Base-by-base conservation (phyloP, 2,797 vertebrate species). In the Crocidura indochinensis region DNA sequence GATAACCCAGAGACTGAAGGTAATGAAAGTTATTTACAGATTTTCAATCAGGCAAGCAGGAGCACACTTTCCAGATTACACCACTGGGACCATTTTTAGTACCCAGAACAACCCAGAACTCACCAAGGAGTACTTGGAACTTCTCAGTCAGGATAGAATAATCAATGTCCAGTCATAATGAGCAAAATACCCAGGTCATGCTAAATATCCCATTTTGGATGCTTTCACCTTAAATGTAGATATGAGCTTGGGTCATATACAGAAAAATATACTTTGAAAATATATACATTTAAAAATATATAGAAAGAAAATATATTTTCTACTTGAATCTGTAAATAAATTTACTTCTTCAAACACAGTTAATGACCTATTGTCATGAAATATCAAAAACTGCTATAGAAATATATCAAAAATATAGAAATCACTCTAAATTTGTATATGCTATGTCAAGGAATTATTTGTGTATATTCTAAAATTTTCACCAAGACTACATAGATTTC, bases 121-220 rank as follows among this genome's bases (percentile, higher is more conserved):
- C 4, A 24, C 1, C 10, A 11, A 27, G n/a, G 10, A 11, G 0
- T 0, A 12, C 17, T 8, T 22, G 15, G 11, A 2, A 51, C 49
- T 17, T 17, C 51, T 53, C 72, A 62, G 49, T 3, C 24, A 0
- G 5, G n/a, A 10, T 27, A 75, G 49, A 20, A 27, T 0, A 6
- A 38, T 17, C 0, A 6, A 38, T 17, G 6, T 44, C 68, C 12
- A n/a, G 24, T 6, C 1, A 4, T 11, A 10, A 6, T 44, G 73
- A 38, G 7, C 19, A 53, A 20, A 3, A 19, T 27, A 2, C 1
- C 3, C 6, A 0, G 1, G 44, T 4, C 6, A 0, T 19, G 20
- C 9, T 20, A 0, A 1, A 46, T 6, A 0, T 20, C 2, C 8
- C 20, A 2, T 6, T 67, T 7, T 46, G 9, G 3, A 2, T 0